Conservation (phyloP, 2,113 vertebrate species). For the Calidris pugnax region DNA sequence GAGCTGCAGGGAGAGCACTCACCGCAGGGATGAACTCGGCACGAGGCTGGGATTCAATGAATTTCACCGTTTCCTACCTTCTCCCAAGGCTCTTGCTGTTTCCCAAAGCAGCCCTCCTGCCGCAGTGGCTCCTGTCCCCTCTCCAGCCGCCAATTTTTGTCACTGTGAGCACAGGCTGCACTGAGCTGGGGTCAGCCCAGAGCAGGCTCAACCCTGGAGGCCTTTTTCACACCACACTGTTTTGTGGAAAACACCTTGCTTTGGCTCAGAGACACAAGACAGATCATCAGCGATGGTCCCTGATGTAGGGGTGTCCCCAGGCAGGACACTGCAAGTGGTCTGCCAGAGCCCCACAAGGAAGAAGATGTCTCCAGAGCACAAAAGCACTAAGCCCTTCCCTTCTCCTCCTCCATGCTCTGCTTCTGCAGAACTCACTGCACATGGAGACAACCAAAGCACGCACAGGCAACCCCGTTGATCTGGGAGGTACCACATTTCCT, state of each 20-base stretch:
- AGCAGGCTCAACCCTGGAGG: neutral
- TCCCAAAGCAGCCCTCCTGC: neutral
- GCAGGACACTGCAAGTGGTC: neutral
- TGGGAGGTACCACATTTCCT: neutral
- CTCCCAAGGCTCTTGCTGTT: rapidly evolving
- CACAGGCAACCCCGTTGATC: rapidly evolving
- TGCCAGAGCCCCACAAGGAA: neutral
- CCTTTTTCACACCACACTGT: rapidly evolving
- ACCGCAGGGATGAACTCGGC: neutral
- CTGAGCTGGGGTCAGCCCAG: neutral
- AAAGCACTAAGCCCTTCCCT: neutral
- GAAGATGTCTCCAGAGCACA: neutral
- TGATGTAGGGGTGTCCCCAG: neutral
- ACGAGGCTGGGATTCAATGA: neutral
- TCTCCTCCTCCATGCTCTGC: neutral
- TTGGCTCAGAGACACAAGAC: neutral
- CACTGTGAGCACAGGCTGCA: neutral
- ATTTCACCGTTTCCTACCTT: neutral
- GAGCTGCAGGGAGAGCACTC: neutral
- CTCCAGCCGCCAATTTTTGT: neutral
- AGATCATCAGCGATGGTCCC: neutral
- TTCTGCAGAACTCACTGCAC: neutral
- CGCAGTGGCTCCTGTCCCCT: neutral
- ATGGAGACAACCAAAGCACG: rapidly evolving
- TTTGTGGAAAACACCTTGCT: neutral